phyloP scores from a whole-genome alignment of 2,888 invertebrate genomes.

The Lithophane ornitopus region DNA sequence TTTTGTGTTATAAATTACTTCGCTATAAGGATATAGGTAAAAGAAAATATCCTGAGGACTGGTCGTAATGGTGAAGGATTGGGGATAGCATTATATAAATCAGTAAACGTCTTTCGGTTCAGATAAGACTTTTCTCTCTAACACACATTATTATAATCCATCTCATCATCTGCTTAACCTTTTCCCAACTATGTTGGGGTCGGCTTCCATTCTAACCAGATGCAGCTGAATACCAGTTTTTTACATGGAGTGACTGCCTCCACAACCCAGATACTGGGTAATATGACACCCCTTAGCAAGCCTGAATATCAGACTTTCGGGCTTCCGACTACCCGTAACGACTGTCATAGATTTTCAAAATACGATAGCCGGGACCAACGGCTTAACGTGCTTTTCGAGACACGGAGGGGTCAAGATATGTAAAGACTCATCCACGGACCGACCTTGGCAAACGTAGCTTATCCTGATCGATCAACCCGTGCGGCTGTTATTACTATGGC shows the following conservation, averaged over 20 bases:
- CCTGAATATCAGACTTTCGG: background rate
- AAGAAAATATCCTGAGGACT: background rate
- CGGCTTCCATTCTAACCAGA: background rate
- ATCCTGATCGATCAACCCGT: background rate
- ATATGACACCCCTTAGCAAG: background rate
- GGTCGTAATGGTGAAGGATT: background rate
- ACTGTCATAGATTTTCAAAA: background rate
- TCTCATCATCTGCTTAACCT: background rate
- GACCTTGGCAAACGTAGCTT: background rate
- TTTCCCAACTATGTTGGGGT: background rate
- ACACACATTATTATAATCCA: background rate
- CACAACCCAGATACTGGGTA: background rate
- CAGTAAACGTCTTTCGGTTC: background rate
- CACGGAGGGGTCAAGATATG: background rate
- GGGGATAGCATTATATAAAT: background rate
- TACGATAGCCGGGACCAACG: background rate
- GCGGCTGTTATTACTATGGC: background rate
- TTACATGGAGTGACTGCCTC: background rate
- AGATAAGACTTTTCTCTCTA: background rate
- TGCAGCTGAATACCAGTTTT: background rate
- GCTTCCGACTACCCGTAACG: background rate
- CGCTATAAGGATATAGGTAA: background rate
- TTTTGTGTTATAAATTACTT: background rate
- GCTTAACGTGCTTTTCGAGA: background rate
- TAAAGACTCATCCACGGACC: background rate